These are phyloP conservation scores for Ammodytes marinus DNA, from an alignment of 2,113 vertebrate genomes.

Conservation along the genomic window DNA sequence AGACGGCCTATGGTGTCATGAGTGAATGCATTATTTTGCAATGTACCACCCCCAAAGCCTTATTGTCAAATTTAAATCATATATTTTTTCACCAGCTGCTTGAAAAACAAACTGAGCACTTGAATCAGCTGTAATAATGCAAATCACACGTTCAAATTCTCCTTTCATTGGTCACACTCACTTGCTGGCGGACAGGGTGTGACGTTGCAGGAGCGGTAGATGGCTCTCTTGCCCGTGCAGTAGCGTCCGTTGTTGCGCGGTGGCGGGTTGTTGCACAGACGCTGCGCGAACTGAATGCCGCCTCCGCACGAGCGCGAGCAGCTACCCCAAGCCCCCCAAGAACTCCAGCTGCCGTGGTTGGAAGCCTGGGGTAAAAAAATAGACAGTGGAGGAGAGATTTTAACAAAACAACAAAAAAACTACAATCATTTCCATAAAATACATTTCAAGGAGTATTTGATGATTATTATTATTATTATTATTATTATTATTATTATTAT, in stretches of 20 bases:
- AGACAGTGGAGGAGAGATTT: not conserved
- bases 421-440: too few relatives aligned
- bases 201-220: conserved; percentile 93
- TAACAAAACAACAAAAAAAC: too few relatives aligned
- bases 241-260: conserved; percentile 95
- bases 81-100: not conserved
- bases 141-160: too few relatives aligned
- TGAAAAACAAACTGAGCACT: too few relatives aligned
- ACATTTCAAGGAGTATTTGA: too few relatives aligned
- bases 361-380: conserved; percentile 85
- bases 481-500: too few relatives aligned
- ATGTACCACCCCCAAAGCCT: too few relatives aligned
- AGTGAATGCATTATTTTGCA: too few relatives aligned
- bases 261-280: conserved; percentile 96
- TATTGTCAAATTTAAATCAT: not conserved
- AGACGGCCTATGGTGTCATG: too few relatives aligned
- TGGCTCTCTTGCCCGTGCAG: conserved; percentile 95
- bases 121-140: too few relatives aligned
- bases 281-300: conserved; percentile 95
- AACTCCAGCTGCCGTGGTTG: conserved; percentile 97
- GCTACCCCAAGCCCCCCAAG: conserved; percentile 95
- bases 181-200: conserved; percentile 86
- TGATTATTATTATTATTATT: too few relatives aligned
- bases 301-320: conserved; percentile 94
- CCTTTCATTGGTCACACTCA: conserved; percentile 69